phyloP scores from a whole-genome alignment of 2,113 vertebrate species.

The Macaca mulatta region DNA sequence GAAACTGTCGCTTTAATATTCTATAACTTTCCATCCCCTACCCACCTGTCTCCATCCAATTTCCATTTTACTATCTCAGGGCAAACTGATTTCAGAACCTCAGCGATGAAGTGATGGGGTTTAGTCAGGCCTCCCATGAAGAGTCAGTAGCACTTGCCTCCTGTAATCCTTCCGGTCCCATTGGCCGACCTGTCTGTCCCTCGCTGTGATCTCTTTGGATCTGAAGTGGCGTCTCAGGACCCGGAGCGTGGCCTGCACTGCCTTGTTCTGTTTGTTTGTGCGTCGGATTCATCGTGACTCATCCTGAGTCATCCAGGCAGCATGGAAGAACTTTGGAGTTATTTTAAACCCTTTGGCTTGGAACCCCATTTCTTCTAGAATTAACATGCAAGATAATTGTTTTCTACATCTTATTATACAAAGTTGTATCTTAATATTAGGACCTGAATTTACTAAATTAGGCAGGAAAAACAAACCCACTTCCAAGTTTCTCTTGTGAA shows the following conservation, averaged over 20 bases:
- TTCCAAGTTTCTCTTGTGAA: background rate
- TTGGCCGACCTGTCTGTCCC: rapidly evolving
- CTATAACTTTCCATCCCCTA: background rate
- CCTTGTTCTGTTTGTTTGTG: background rate
- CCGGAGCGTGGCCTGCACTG: background rate
- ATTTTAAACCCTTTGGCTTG: background rate
- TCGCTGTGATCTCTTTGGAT: background rate
- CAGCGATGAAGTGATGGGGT: rapidly evolving
- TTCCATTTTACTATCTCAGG: background rate
- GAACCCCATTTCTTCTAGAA: background rate
- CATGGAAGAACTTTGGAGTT: background rate
- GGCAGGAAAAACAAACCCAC: background rate
- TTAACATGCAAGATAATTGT: background rate
- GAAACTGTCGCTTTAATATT: too few relatives aligned
- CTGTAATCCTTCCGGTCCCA: rapidly evolving
- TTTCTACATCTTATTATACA: background rate
- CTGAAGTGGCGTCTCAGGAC: background rate
- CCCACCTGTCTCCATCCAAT: background rate
- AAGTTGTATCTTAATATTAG: background rate
- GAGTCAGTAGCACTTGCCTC: rapidly evolving
- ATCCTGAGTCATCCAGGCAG: background rate
- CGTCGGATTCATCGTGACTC: background rate
- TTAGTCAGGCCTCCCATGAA: rapidly evolving
- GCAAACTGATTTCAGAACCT: background rate
- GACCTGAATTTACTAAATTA: background rate